These are phyloP conservation scores for Drosophila merina DNA, from an alignment of 2,888 invertebrate species.

Conservation along the genomic window DNA sequence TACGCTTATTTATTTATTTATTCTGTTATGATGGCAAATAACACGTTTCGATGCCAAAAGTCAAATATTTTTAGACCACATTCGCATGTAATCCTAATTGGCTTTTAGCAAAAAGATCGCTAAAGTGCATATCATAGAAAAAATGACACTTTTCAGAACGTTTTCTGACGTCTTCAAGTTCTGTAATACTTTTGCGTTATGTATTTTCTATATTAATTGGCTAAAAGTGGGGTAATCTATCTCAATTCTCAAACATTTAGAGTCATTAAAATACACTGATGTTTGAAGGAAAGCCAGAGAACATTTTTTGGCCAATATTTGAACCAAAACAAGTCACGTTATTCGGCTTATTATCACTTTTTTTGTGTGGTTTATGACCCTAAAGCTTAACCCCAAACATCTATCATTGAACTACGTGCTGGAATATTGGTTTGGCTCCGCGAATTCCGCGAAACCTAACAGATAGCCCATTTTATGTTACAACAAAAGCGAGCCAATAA, in stretches of 20 bases:
- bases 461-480: conserved; percentile 6
- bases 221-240: too few species aligned
- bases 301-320: neutral
- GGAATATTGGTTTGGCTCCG: neutral
- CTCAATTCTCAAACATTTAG: neutral
- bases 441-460: neutral
- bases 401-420: conserved; percentile 18
- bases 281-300: neutral
- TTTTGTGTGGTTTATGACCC: neutral
- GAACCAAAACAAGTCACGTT: neutral
- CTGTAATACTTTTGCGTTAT: conserved; percentile 11
- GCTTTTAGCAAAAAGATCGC: conserved; percentile 35
- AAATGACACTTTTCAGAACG: conserved; percentile 28
- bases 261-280: neutral
- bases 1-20: conserved; percentile 50
- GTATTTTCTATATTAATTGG: conserved; percentile 2
- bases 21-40: conserved; percentile 35
- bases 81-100: conserved; percentile 53
- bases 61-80: conserved; percentile 57
- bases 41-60: conserved; percentile 59
- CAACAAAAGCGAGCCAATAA: conserved; percentile 18
- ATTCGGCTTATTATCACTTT: neutral
- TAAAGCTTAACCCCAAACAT: neutral
- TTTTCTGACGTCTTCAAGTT: conserved; percentile 11
- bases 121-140: conserved; percentile 28